Base-by-base conservation (phyloP, 2,888 invertebrate species). In the Drosophila buzzatii region DNA sequence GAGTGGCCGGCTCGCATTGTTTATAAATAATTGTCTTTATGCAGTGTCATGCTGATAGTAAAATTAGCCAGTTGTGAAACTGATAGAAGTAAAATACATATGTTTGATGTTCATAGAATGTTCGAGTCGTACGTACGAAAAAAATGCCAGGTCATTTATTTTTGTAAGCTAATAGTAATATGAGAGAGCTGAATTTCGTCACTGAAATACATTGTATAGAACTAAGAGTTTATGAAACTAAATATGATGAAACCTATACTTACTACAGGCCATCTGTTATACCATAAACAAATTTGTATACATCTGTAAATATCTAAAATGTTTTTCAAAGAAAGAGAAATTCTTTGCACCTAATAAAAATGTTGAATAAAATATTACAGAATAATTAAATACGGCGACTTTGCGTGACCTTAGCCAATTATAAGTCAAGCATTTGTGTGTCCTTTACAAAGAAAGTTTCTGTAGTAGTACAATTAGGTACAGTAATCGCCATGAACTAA, bases 41-140 rank as follows among this genome's bases (percentile, higher is more conserved):
- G 79, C 79, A 12, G 0, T n/a, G 56, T 89, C 84, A 85, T 81
- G 82, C 55, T 85, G 82, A 86, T 81, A 70, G 56, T 73, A 55
- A 58, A 16, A 23, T 73, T 81, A 70, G 7, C 20, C 14, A 27
- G 33, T 82, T 67, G 70, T 59, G 70, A 79, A 82, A 80, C 64
- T 80, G 70, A 78, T 86, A 84, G 70, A 53, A 67, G 37, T 2
- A 23, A 39, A 37, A 27, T 56, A 39, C 31, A 27, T 56, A 35
- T 57, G 44, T 49, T 66, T 70, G 70, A 49, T 60, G 37, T 42
- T 35, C 8, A 57, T 14, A 52, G 76, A 76, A 59, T 12, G 33
- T 74, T 71, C 74, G 51, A 60, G 77, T 35, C 4, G 10, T 27
- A 12, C 23, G 35, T 18, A 12, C 14, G 9, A 59, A 10, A 23